Evolutionary conservation across 2,113 vertebrate species (phyloP).

Genomic region (Stegostoma tigrinum): DNA sequence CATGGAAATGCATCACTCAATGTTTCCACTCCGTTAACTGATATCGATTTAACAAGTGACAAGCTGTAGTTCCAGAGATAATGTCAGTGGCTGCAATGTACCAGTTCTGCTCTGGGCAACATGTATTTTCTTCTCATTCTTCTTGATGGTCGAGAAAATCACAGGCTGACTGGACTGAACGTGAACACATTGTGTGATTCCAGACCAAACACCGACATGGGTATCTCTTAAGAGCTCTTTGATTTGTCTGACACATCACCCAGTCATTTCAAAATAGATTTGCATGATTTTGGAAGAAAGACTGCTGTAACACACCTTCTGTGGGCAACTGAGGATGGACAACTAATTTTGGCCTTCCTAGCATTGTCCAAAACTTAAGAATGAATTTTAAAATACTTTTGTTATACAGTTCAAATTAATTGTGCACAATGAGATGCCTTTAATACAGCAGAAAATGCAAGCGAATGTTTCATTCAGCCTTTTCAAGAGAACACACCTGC

Average conservation of each 20-base stretch:
- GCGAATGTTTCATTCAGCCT: not conserved
- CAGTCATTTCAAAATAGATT: not conserved
- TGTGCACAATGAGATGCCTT: not conserved
- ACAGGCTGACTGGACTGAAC: no score
- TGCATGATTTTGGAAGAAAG: not conserved
- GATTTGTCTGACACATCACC: not conserved
- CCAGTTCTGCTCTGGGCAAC: not conserved
- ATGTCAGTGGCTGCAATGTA: not conserved
- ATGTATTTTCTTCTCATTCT: not conserved
- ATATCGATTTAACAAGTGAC: not conserved
- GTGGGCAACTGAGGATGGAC: not conserved
- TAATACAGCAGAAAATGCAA: not conserved
- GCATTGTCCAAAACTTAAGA: not conserved
- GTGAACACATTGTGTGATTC: not conserved
- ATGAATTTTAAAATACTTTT: not conserved
- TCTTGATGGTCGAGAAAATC: not conserved
- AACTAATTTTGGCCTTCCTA: not conserved
- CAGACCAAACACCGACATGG: not conserved
- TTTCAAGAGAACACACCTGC: not conserved
- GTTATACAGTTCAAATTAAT: not conserved
- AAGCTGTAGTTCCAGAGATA: not conserved
- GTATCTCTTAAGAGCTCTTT: not conserved
- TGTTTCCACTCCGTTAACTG: not conserved
- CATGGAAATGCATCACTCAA: not conserved
- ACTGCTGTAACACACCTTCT: not conserved